Conservation (phyloP, 2,113 vertebrate species). For the Brachypteracias leptosomus region DNA sequence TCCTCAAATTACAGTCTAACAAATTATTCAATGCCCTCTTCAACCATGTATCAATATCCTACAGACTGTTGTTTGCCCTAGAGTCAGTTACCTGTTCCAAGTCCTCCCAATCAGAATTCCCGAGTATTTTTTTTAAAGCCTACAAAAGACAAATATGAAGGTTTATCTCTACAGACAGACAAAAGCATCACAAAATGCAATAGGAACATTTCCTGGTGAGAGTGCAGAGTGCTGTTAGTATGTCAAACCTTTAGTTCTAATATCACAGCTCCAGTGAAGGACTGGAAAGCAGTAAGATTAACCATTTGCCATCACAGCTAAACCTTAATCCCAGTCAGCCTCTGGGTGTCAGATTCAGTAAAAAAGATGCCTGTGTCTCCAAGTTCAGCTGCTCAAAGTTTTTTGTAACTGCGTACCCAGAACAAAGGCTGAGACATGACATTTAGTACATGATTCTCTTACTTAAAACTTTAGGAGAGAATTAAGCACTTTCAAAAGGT, state of each 20-base stretch:
- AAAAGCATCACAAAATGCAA: slow-evolving; percentile 30
- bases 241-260: background rate
- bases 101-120: slow-evolving; percentile 73
- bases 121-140: slow-evolving; percentile 70
- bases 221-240: background rate
- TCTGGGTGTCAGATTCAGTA: background rate
- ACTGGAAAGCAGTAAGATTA: background rate
- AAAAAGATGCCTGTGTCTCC: background rate
- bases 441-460: background rate
- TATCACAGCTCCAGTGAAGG: background rate
- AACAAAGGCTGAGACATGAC: background rate
- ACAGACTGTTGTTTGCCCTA: background rate
- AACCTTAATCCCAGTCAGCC: background rate
- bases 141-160: slow-evolving; percentile 46
- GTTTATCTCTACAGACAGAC: slow-evolving; percentile 34
- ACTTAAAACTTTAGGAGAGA: background rate
- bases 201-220: slow-evolving; percentile 6
- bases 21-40: background rate
- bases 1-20: background rate
- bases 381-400: background rate
- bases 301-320: background rate
- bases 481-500: background rate
- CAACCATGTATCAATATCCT: background rate
- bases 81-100: slow-evolving; percentile 69
- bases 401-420: background rate